A percentile compares a stretch with the other conserved stretches of the same genome.
phyloP scores from a whole-genome alignment of 2,113 vertebrate species.

The Tiliqua scincoides region DNA sequence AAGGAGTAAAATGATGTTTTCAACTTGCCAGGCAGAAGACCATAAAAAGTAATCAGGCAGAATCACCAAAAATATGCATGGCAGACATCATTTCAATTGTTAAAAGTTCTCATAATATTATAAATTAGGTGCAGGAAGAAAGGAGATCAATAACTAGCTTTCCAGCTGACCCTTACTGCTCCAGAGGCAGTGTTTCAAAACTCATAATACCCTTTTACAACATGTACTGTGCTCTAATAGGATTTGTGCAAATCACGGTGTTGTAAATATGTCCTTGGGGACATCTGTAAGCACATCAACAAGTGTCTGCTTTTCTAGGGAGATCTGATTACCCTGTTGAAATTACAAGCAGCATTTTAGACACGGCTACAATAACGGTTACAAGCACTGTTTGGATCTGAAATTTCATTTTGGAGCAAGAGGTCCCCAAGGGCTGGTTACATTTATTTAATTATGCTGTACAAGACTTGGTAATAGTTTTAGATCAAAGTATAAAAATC shows the following conservation, averaged over 20 bases:
- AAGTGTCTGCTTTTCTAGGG: conserved; percentile 65
- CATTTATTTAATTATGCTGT: conserved; percentile 81
- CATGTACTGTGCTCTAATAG: conserved; percentile 47
- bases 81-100: background rate
- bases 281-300: conserved; percentile 49
- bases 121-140: fast-evolving
- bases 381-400: conserved; percentile 67
- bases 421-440: conserved; percentile 75
- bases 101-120: background rate
- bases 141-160: background rate
- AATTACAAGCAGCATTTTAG: conserved; percentile 71
- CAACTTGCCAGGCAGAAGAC: background rate
- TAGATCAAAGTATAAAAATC: conserved; percentile 75
- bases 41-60: background rate
- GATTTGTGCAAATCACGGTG: conserved; percentile 52
- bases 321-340: conserved; percentile 75
- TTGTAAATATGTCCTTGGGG: conserved; percentile 59
- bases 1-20: background rate
- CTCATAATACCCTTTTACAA: conserved; percentile 35
- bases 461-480: conserved; percentile 77
- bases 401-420: conserved; percentile 78
- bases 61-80: background rate
- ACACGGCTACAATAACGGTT: conserved; percentile 74
- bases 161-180: conserved; percentile 21
- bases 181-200: conserved; percentile 14